Base-by-base conservation (phyloP, 2,888 invertebrate species). In the Leptothorax acervorum region DNA sequence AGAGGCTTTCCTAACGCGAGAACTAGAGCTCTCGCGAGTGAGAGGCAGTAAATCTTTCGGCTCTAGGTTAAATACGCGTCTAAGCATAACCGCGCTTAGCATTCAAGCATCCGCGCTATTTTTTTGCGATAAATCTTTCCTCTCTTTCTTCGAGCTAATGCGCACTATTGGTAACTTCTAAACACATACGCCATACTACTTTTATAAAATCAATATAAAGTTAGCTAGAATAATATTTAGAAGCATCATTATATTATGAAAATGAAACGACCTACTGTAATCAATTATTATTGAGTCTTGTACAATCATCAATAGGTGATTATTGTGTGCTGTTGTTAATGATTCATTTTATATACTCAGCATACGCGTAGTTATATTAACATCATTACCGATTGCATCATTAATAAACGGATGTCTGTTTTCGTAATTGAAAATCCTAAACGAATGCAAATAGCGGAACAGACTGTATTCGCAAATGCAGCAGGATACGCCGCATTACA, bases 21-120 rank as follows among this genome's bases (percentile, higher is more conserved):
- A 85, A 74, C 78, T 76, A 65, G 83, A 78, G 65, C 66, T 85
- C 48, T 6, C 51, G 31, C 60, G 66, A 84, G 82, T 84, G 82
- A 84, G 74, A 82, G 74, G 55, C 39, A 28, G 55, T 82, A 62
- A 70, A 85, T 85, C 75, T 82, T 85, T 82, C 6, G 75, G 57
- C 62, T 82, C 63, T 75, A 68, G 62, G 70, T 85, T 82, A 78
- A 84, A 84, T 55, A 51, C 70, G 31, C 42, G 57, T 70, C 48
- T 48, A 48, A 60, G 48, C 35, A 62, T 55, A 74, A 53, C n/a
- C 55, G 15, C 62, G 48, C 39, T 66, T 60, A 76, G 39, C 48
- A 65, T 60, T 28, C 55, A 39, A 57, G 28, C 45, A 48, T 53
- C 82, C 45, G 45, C 63, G 15, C 8, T 11, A 45, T 74, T 48